phyloP scores from a whole-genome alignment of 2,888 invertebrate genomes.

The Megastigmus dorsalis region DNA sequence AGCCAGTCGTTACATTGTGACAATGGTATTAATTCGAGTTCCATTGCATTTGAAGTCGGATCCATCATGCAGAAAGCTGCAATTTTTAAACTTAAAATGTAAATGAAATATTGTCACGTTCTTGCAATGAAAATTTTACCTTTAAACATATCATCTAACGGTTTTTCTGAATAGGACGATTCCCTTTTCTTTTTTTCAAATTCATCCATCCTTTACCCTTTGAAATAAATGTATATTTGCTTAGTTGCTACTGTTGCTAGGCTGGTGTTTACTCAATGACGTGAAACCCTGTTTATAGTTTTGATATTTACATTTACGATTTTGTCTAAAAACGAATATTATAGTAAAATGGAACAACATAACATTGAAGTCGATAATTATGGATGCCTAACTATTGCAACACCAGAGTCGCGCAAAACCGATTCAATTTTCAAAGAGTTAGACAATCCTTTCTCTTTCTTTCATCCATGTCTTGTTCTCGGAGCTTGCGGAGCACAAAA shows the following conservation, averaged over 20 bases:
- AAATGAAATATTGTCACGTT: not conserved
- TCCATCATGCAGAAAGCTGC: conserved; percentile 66
- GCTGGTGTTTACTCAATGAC: conserved; percentile 28
- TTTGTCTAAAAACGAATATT: too few relatives aligned
- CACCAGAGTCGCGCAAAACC: not conserved
- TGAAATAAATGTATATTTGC: not conserved
- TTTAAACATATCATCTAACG: conserved; percentile 41
- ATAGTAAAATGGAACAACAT: conserved; percentile 31
- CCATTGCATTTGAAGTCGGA: conserved; percentile 57
- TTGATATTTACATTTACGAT: too few relatives aligned
- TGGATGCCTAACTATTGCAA: conserved; percentile 39
- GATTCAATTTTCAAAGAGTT: not conserved
- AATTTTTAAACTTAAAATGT: not conserved
- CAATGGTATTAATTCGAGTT: conserved; percentile 61
- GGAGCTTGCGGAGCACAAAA: not conserved
- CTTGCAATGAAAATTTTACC: too few relatives aligned
- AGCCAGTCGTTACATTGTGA: conserved; percentile 67
- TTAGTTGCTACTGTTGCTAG: conserved; percentile 28
- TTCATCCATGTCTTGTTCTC: conserved; percentile 5
- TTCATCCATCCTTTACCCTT: not conserved
- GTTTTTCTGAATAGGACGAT: not conserved
- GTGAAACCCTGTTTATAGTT: too few relatives aligned
- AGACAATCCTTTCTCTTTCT: conserved; percentile 4
- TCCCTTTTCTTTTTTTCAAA: not conserved
- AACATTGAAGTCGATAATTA: conserved; percentile 46